Evolutionary conservation across 2,113 vertebrate species (phyloP).

Genomic region (Protobothrops flavoviridis): DNA sequence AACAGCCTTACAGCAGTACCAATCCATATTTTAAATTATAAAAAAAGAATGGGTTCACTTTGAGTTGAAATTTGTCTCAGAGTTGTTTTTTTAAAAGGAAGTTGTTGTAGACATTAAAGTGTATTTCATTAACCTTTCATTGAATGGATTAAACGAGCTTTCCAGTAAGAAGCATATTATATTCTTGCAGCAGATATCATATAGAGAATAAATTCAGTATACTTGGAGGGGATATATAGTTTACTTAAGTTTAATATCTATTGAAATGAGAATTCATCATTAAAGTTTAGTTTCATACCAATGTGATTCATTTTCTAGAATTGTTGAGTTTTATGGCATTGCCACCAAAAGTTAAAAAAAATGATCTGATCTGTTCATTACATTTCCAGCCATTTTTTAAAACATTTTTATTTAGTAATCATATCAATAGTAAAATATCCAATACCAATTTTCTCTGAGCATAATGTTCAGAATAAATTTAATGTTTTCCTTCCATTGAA

Average conservation of each 20-base stretch:
- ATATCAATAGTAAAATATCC: neutral
- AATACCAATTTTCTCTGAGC: neutral
- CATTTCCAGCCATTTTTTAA: neutral
- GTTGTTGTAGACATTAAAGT: neutral
- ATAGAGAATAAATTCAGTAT: neutral
- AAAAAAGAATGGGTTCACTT: neutral
- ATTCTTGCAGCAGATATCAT: neutral
- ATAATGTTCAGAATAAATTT: neutral
- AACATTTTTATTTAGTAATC: neutral
- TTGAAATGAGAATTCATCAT: neutral
- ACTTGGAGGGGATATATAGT: neutral
- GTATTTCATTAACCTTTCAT: neutral
- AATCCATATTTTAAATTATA: neutral
- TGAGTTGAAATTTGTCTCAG: neutral
- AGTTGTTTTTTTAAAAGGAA: neutral
- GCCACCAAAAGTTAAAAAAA: neutral
- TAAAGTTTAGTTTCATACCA: neutral
- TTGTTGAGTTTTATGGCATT: neutral
- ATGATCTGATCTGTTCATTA: neutral
- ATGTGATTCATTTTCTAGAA: neutral
- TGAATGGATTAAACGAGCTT: neutral
- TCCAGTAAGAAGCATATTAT: neutral
- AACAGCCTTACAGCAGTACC: neutral
- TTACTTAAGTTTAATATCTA: neutral
- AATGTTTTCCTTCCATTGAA: neutral